Conservation (phyloP, 2,113 vertebrate genomes). For the Ifrita kowaldi region DNA sequence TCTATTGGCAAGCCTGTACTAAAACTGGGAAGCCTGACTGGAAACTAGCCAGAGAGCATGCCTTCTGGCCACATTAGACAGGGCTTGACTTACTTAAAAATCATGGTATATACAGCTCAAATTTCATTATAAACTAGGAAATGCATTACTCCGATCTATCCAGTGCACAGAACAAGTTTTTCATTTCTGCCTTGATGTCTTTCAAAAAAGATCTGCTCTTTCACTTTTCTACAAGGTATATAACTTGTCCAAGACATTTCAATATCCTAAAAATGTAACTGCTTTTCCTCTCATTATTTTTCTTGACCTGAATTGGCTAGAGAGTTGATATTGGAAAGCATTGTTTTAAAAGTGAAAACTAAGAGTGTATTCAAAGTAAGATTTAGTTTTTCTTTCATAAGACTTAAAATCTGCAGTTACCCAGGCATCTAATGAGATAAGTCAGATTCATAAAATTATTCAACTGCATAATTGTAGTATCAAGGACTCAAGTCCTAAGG, state of each 20-base stretch:
- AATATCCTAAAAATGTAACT: not conserved
- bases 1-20: not conserved
- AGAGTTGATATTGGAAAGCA: not conserved
- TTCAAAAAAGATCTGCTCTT: not conserved
- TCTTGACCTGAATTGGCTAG: not conserved
- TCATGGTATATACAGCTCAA: not conserved
- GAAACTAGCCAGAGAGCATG: not conserved
- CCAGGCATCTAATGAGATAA: conserved; percentile 1
- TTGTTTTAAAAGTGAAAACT: not conserved
- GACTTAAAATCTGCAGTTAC: not conserved
- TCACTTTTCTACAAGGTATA: not conserved
- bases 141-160: not conserved
- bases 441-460: conserved; percentile 24
- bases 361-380: not conserved
- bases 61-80: not conserved
- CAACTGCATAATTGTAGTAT: not conserved
- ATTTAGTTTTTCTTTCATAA: not conserved
- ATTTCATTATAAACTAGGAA: not conserved
- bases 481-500: conserved; percentile 21
- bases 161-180: not conserved
- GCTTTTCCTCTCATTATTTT: not conserved
- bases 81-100: not conserved
- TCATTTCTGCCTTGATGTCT: not conserved
- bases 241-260: not conserved
- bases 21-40: not conserved